A percentile compares a stretch with the other conserved stretches of the same genome.
These are phyloP conservation scores for Celastrina argiolus DNA, from an alignment of 2,888 invertebrate species.

Conservation along the genomic window DNA sequence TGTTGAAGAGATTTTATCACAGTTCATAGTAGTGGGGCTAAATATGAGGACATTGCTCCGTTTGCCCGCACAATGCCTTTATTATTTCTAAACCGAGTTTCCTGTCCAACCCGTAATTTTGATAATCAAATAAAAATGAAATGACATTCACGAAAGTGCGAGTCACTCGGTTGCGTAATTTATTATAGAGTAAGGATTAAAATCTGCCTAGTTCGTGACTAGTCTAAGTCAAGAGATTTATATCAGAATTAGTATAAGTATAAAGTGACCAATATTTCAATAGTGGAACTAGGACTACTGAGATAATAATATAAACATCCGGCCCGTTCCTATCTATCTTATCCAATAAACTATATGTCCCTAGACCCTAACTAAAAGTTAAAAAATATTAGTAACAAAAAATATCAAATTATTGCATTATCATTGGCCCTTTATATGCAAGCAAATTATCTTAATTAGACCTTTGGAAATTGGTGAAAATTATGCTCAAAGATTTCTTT, in stretches of 20 bases:
- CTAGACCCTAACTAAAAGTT: too few species aligned
- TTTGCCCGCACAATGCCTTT: not conserved
- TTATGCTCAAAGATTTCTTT: too few species aligned
- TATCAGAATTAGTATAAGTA: not conserved
- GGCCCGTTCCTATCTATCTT: too few species aligned
- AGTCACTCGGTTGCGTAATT: not conserved
- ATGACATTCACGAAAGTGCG: slow-evolving; percentile 5
- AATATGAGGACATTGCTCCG: slow-evolving; percentile 1
- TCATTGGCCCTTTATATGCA: too few species aligned
- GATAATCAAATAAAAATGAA: slow-evolving; percentile 14
- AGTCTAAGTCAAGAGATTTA: not conserved
- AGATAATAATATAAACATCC: too few species aligned
- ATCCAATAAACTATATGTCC: too few species aligned
- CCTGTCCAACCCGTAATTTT: not conserved
- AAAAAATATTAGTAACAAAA: too few species aligned
- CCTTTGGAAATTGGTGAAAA: too few species aligned
- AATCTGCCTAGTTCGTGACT: not conserved
- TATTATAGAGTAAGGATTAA: not conserved
- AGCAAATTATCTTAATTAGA: too few species aligned
- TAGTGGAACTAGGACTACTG: too few species aligned
- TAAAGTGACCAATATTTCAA: too few species aligned
- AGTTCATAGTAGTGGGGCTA: not conserved
- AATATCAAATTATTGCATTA: too few species aligned
- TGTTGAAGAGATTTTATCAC: slow-evolving; percentile 13
- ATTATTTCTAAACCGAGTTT: slow-evolving; percentile 1